Evolutionary conservation across 2,797 vertebrate species (phyloP), one percentile per base, ranked within the genome.

Genomic region (Acanthurus lineatus): DNA sequence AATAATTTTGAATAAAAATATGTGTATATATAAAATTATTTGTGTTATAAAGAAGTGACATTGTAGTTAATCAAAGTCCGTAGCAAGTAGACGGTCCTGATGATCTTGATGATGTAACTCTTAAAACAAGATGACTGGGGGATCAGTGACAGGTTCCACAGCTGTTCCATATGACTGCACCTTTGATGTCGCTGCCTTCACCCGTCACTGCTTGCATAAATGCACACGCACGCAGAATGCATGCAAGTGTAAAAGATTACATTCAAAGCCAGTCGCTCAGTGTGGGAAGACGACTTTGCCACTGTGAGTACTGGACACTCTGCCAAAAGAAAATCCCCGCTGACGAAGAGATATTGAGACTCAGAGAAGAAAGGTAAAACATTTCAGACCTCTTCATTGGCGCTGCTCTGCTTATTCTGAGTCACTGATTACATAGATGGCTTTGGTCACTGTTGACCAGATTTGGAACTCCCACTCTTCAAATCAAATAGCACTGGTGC

Each of bases 121-220:
- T 75, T 69, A 67, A 68, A 80, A 38, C n/a, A 28, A 80, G 56
- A 77, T 72, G 66, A 76, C 40, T 77, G 53, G 57, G 49, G 76
- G 78, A 88, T 81, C 85, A 84, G 22, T 84, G 66, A 68, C 84
- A 80, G 63, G 65, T 69, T 69, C 68, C 70, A 70, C 89, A 85
- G 78, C 83, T 84, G 79, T 59, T 86, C 47, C 63, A 65, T 63
- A 48, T 64, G 70, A 67, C 51, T 80, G 17, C 8, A 14, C 44
- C 82, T 88, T 88, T 90, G 79, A 90, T 91, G 74, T 75, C 58
- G 51, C 53, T 78, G 72, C 77, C 73, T 73, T 73, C 16, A 44
- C 73, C 53, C 63, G 59, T 71, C 59, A 60, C 58, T 53, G 40
- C 83, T 74, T 69, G 65, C 72, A 78, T 72, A 68, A 80, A 83